Evolutionary conservation across 30 jellyfish, hydroid and myxozoan species (phyloP), one percentile per base, ranked within the genome.

Genomic region (Mastigias papua): DNA sequence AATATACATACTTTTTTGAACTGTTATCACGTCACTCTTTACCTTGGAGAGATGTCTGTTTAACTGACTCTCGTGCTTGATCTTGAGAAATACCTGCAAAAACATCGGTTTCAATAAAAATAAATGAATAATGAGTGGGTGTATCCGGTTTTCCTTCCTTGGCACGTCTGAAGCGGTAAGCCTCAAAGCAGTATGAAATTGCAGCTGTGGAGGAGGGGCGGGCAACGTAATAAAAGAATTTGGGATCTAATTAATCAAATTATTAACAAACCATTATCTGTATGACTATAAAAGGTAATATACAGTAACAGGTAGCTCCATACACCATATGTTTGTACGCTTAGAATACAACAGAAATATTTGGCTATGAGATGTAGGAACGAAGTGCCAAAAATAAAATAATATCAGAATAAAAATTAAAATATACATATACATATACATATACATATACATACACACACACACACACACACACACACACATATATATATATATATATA

Each of bases 71-170:
- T 82, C 93, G 71, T 94, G 97, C 31, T 51, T 66, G 49, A 61
- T 87, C 42, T 86, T 84, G 54, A 94, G 77, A 80, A 94, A 94
- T 16, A 94, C 90, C 99, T 94, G 71, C 73, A 8, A 62, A 28
- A 42, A 26, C 25, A 32, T 23, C 27, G 31, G 63, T 29, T 78
- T n/a, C n/a, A 42, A 46, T 46, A 51, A 51, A 51, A 10, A 5
- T 5, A 51, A 51, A 10, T 51, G 67, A 51, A 21, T 2, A 51
- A 51, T 2, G 25, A 51, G 27, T 10, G 27, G 67, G 67, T 51
- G 67, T 51, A 23, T 1, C 25, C 27, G 67, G 67, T 51, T 51
- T 46, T 17, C 67, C 25, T 51, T 17, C 67, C 25, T 51, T 51
- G 25, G 27, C 25, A 51, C 16, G 27, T 17, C 27, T 51, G 27